Percentiles rank a stretch among this genome's conserved stretches.
phyloP scores from a whole-genome alignment of 1,140 invertebrate genomes.

The Pteromalus puparum region DNA sequence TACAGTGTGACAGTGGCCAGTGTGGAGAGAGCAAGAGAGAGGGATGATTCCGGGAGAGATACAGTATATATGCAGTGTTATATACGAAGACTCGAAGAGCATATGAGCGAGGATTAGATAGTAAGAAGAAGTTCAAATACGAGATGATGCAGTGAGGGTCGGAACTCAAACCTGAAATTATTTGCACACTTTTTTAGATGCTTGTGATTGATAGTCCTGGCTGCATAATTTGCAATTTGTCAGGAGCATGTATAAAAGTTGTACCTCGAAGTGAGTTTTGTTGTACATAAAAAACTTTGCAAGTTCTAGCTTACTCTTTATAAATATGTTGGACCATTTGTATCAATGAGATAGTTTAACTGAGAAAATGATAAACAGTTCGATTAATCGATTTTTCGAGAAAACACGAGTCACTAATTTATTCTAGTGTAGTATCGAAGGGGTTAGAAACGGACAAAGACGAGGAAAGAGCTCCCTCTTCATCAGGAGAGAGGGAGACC shows the following conservation, averaged over 20 bases:
- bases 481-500: not conserved
- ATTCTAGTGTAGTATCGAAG: not conserved
- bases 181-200: not conserved
- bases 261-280: not conserved
- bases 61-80: not conserved
- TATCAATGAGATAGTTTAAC: too few relatives aligned
- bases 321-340: too few relatives aligned
- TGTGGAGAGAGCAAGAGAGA: conserved; percentile 28
- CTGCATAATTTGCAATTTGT: not conserved
- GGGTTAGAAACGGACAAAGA: not conserved
- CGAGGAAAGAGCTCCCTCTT: conserved; percentile 15
- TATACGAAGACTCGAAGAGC: not conserved
- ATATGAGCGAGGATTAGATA: not conserved
- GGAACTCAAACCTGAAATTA: not conserved
- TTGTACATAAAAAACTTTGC: too few relatives aligned
- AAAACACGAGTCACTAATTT: not conserved
- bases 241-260: not conserved
- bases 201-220: not conserved
- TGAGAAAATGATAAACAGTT: too few relatives aligned
- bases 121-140: conserved; percentile 14
- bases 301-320: too few relatives aligned
- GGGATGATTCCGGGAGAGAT: conserved; percentile 20
- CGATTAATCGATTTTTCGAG: not conserved
- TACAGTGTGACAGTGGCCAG: conserved; percentile 46
- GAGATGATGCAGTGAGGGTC: not conserved